phyloP scores from a whole-genome alignment of 2,797 vertebrate genomes.

The Valencia hispanica region DNA sequence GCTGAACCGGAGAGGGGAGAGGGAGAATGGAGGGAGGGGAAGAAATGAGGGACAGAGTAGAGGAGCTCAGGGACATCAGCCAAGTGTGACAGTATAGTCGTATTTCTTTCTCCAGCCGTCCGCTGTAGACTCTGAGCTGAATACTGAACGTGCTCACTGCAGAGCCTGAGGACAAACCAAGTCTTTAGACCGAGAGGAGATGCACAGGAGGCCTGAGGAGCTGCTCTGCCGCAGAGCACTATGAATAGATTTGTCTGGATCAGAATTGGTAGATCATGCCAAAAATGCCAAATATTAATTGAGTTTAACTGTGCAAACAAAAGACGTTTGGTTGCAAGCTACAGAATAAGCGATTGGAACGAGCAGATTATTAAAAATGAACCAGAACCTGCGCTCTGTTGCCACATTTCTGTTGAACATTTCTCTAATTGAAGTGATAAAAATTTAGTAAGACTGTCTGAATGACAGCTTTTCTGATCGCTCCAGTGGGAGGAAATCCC shows the following conservation, averaged over 20 bases:
- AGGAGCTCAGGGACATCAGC: constrained; percentile 74
- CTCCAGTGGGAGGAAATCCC: too few relatives aligned
- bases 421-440: too few relatives aligned
- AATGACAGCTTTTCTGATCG: too few relatives aligned
- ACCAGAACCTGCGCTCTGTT: too few relatives aligned
- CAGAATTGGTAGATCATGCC: not conserved
- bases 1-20: constrained; percentile 40
- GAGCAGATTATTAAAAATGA: too few relatives aligned
- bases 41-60: constrained; percentile 51
- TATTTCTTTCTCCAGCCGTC: constrained; percentile 75
- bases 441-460: too few relatives aligned
- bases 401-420: too few relatives aligned
- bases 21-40: constrained; percentile 13
- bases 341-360: too few relatives aligned
- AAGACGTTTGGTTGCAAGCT: too few relatives aligned
- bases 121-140: constrained; percentile 78
- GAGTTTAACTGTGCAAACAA: not conserved
- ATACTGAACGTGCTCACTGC: constrained; percentile 81
- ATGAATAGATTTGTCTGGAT: not conserved
- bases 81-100: constrained; percentile 80
- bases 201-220: not conserved
- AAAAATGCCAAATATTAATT: not conserved
- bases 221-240: constrained; percentile 21
- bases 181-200: constrained; percentile 14
- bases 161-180: constrained; percentile 59